These are phyloP conservation scores for Neopelma chrysocephalum DNA, from an alignment of 2,797 vertebrate species.

Conservation along the genomic window DNA sequence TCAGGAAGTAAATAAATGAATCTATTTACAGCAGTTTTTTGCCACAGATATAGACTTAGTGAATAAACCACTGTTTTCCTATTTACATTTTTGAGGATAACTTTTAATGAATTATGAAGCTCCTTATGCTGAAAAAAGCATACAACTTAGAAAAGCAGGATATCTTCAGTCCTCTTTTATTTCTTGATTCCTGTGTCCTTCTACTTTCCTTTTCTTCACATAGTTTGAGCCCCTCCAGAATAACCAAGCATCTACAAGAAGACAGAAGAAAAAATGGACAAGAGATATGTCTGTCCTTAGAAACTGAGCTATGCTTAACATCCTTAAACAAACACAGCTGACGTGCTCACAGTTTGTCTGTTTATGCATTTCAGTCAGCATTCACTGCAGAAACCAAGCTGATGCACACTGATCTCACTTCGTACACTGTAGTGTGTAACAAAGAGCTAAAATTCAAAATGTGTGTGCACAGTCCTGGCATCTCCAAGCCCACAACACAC, in stretches of 20 bases:
- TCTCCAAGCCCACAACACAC: not conserved
- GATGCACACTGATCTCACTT: not conserved
- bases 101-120: not conserved
- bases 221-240: not conserved
- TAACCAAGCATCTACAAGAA: not conserved
- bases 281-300: not conserved
- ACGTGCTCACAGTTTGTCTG: not conserved
- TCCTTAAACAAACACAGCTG: constrained; percentile 10
- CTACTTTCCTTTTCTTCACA: not conserved
- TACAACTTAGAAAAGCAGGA: not conserved
- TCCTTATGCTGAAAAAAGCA: not conserved
- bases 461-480: not conserved
- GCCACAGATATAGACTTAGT: not conserved
- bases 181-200: not conserved
- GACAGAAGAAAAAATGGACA: not conserved
- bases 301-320: not conserved
- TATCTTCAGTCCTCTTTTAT: not conserved
- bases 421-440: not conserved
- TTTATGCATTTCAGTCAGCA: not conserved
- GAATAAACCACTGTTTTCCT: not conserved
- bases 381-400: not conserved
- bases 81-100: not conserved
- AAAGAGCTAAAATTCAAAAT: not conserved
- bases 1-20: not conserved
- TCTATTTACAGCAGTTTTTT: not conserved